Evolutionary conservation across 2,888 invertebrate genomes (phyloP), one percentile per base, ranked within the genome.

Genomic region (Sphecodes monilicornis): DNA sequence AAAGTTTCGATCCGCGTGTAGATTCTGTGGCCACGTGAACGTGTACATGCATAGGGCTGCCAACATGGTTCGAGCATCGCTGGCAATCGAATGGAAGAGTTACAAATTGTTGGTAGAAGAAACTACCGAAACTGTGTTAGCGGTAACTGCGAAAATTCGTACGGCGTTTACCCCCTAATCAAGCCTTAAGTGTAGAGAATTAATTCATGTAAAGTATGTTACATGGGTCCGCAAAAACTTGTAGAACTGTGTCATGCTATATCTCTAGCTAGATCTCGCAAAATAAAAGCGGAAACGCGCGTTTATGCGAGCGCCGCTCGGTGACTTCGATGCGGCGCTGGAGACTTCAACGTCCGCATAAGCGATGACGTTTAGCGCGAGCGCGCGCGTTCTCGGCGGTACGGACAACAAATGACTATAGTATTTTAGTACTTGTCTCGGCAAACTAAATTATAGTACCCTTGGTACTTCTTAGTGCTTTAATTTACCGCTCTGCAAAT

Each of bases 1-100:
- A 77, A 29, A 32, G 6, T 80, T 69, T 80, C 69, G 43, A 69
- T 76, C 26, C 13, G 54, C 54, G 66, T 57, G 64, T 36, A 66
- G n/a, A 50, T 50, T 75, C 76, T 70, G 36, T 68, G 11, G 50
- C 50, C 72, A 22, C 76, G 68, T 70, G 18, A n/a, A 68, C 29
- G 50, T n/a, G 22, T 41, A 4, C n/a, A n/a, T 39, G 29, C 29
- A 29, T 46, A 71, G 46, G 46, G 46, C 43, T 71, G 46, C 46
- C 70, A 46, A 18, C 46, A n/a, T 66, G 3, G 36, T 66, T 36
- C 64, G 13, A 66, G 22, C 64, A 66, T 36, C 32, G 22, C 66
- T 36, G 66, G 66, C 39, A 66, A 66, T 39, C 69, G 32, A 68
- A 66, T 66, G 66, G 36, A 66, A 66, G 66, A 36, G 32, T 66